Percentiles rank a stretch among this genome's conserved stretches.
phyloP scores from a whole-genome alignment of 2,113 vertebrate species.

The Gila orcuttii region DNA sequence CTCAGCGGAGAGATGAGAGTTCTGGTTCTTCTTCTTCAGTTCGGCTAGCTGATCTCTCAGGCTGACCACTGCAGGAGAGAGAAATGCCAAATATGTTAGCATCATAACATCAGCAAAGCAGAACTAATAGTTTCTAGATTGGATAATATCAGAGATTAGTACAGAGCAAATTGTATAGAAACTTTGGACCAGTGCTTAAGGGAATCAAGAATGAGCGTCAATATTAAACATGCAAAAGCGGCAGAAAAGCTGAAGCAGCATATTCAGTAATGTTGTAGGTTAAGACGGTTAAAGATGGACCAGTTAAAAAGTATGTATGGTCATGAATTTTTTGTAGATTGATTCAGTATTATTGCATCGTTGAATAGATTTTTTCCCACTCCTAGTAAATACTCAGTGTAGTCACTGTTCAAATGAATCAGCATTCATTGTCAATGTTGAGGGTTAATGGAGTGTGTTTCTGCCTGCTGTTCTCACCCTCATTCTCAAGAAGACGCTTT shows the following conservation, averaged over 20 bases:
- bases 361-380: not conserved
- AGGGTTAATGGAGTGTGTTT: not conserved
- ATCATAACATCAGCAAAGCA: constrained; percentile 1
- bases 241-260: not conserved
- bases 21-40: constrained; percentile 90
- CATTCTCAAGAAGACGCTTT: constrained; percentile 91
- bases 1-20: constrained; percentile 91
- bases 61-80: constrained; percentile 82
- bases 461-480: constrained; percentile 73
- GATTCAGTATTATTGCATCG: not conserved
- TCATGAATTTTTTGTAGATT: not conserved
- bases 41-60: constrained; percentile 96
- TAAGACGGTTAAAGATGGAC: not conserved
- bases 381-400: not conserved
- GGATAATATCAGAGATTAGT: not conserved
- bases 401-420: not conserved
- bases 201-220: not conserved
- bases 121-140: not conserved
- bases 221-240: not conserved
- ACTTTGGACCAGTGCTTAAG: not conserved
- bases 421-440: not conserved
- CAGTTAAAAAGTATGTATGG: not conserved
- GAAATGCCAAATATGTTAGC: constrained; percentile 6
- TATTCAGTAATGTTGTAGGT: not conserved
- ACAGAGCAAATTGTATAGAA: not conserved